These are phyloP conservation scores for Nothobranchius kuhntae DNA, from an alignment of 2,113 vertebrate genomes.

Conservation along the genomic window DNA sequence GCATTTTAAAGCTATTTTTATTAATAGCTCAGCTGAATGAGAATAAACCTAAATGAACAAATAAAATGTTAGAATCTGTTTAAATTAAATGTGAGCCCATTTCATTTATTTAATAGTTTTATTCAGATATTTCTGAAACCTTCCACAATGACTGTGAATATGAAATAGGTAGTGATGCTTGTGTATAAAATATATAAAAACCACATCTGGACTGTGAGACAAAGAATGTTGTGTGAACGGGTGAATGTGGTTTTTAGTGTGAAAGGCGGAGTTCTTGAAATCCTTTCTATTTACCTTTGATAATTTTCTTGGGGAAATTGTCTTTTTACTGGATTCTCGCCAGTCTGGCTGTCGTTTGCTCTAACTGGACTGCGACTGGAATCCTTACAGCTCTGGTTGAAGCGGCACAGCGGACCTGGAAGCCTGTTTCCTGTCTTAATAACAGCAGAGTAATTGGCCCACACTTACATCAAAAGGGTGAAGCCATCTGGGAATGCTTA, in stretches of 20 bases:
- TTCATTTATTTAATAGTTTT: too few species aligned
- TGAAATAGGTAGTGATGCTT: too few species aligned
- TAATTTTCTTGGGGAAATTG: not conserved
- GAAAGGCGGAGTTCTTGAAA: not conserved
- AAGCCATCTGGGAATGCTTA: conserved; percentile 56
- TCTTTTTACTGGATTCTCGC: conserved; percentile 1
- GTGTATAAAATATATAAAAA: too few species aligned
- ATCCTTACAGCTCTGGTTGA: not conserved
- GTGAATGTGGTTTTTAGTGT: not conserved
- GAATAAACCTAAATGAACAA: not conserved
- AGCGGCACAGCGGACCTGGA: conserved; percentile 8
- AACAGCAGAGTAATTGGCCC: conserved; percentile 29
- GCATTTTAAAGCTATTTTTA: not conserved
- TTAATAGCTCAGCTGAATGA: not conserved
- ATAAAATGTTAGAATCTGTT: too few species aligned
- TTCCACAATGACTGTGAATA: not conserved
- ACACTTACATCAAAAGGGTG: conserved; percentile 35
- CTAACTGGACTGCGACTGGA: conserved; percentile 21
- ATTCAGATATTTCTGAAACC: too few species aligned
- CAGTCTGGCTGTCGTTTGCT: not conserved
- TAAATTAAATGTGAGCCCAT: too few species aligned
- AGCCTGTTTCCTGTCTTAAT: conserved; percentile 39
- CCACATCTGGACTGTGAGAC: too few species aligned
- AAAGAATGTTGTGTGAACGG: not conserved
- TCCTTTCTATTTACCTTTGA: conserved; percentile 15